phyloP scores from a whole-genome alignment of 1,140 invertebrate genomes.

The Drosophila pandora region DNA sequence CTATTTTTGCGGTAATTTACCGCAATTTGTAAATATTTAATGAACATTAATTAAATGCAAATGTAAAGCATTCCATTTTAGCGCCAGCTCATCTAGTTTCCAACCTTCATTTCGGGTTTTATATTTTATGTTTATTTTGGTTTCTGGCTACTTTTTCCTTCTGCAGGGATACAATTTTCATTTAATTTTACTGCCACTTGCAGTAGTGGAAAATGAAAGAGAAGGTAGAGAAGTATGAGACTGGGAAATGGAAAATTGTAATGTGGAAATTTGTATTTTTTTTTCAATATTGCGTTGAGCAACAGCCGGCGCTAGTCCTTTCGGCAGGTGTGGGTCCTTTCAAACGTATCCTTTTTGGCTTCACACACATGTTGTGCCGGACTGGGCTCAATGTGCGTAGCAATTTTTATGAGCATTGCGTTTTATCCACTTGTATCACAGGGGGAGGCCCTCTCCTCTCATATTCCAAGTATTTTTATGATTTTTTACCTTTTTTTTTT shows the following conservation, averaged over 20 bases:
- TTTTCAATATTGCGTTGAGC: slow-evolving; percentile 43
- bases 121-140: slow-evolving; percentile 23
- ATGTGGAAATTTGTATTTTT: slow-evolving; percentile 43
- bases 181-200: slow-evolving; percentile 72
- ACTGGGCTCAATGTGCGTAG: slow-evolving; percentile 77
- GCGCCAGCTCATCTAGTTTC: slow-evolving; percentile 19
- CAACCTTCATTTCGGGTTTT: not conserved
- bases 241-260: slow-evolving; percentile 23
- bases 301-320: slow-evolving; percentile 18
- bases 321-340: slow-evolving; percentile 45
- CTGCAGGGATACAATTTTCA: slow-evolving; percentile 53
- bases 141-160: not conserved
- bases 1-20: slow-evolving; percentile 61
- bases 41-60: slow-evolving; percentile 80
- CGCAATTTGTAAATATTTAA: slow-evolving; percentile 81
- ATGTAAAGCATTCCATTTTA: slow-evolving; percentile 33
- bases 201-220: slow-evolving; percentile 20
- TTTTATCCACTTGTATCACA: slow-evolving; percentile 46
- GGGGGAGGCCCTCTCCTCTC: slow-evolving; percentile 7
- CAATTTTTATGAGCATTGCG: slow-evolving; percentile 78
- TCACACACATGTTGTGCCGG: slow-evolving; percentile 37
- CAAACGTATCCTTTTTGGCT: slow-evolving; percentile 30
- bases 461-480: slow-evolving; percentile 57
- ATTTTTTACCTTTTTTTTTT: slow-evolving; percentile 70
- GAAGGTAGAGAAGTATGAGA: not conserved